Conservation (phyloP, 2,888 invertebrate genomes). For the Andricus quercusramuli region DNA sequence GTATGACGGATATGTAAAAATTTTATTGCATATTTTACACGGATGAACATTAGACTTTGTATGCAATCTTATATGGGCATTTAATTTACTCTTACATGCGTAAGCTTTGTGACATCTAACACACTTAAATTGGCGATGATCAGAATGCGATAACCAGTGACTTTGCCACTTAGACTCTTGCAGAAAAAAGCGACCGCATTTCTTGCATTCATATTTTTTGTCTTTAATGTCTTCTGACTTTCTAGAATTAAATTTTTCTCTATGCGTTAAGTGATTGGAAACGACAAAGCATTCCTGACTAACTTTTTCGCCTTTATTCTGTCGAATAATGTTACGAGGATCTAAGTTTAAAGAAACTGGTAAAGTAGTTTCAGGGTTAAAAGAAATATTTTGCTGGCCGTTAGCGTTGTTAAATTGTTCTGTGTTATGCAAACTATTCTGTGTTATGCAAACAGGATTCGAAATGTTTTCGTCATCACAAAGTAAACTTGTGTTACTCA, state of each 20-base stretch:
- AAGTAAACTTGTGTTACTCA: constrained; percentile 66
- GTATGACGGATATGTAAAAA: constrained; percentile 76
- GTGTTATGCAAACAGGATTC: constrained; percentile 53
- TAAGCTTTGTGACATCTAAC: constrained; percentile 71
- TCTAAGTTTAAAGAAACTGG: constrained; percentile 50
- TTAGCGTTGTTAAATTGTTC: constrained; percentile 40
- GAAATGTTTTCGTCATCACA: constrained; percentile 69
- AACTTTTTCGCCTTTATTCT: constrained; percentile 45
- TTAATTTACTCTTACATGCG: constrained; percentile 74
- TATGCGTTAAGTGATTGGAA: neutral
- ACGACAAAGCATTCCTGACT: neutral
- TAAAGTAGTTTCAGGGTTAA: constrained; percentile 51
- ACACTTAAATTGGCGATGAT: constrained; percentile 71
- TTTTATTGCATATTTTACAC: constrained; percentile 75
- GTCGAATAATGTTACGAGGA: constrained; percentile 51
- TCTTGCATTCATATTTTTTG: constrained; percentile 67
- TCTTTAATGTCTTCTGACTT: neutral
- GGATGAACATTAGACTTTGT: constrained; percentile 72
- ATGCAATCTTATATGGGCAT: constrained; percentile 73
- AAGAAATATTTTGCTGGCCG: constrained; percentile 50
- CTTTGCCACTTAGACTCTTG: constrained; percentile 71
- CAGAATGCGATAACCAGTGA: constrained; percentile 69
- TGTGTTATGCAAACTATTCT: constrained; percentile 43
- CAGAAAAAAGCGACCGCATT: constrained; percentile 66
- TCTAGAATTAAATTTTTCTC: constrained; percentile 44